Percentiles rank a stretch among this genome's conserved stretches.
Conservation (phyloP, 2,888 invertebrate species). For the Polymixis lichenea region DNA sequence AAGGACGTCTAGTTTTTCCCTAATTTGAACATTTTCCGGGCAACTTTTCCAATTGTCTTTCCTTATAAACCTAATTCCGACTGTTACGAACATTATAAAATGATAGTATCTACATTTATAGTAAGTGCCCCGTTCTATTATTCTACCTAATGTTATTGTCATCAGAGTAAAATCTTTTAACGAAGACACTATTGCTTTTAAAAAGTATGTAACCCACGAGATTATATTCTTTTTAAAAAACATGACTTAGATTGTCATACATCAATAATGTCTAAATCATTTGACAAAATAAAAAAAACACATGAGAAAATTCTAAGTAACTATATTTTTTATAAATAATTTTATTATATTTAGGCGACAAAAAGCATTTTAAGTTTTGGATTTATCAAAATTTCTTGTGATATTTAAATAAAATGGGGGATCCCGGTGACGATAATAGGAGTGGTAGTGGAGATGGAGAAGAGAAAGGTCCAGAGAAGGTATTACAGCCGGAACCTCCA, state of each 20-base stretch:
- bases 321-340: constrained; percentile 23
- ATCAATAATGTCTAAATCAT: constrained; percentile 6
- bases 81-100: no score
- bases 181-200: background rate
- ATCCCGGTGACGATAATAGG: constrained; percentile 67
- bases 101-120: background rate
- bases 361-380: constrained; percentile 32
- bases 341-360: constrained; percentile 43
- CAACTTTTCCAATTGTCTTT: background rate
- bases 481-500: constrained; percentile 34
- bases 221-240: constrained; percentile 9
- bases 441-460: constrained; percentile 62
- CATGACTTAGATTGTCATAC: constrained; percentile 22
- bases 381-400: constrained; percentile 71
- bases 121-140: no score
- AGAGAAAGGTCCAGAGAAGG: background rate
- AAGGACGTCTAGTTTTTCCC: background rate
- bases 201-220: constrained; percentile 7
- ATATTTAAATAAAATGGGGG: constrained; percentile 72
- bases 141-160: background rate
- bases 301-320: constrained; percentile 38
- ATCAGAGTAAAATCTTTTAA: constrained; percentile 27
- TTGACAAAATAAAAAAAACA: constrained; percentile 38
- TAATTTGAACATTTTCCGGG: background rate
- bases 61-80: background rate